phyloP scores from a whole-genome alignment of 2,113 vertebrate genomes.

The Rhinichthys klamathensis region DNA sequence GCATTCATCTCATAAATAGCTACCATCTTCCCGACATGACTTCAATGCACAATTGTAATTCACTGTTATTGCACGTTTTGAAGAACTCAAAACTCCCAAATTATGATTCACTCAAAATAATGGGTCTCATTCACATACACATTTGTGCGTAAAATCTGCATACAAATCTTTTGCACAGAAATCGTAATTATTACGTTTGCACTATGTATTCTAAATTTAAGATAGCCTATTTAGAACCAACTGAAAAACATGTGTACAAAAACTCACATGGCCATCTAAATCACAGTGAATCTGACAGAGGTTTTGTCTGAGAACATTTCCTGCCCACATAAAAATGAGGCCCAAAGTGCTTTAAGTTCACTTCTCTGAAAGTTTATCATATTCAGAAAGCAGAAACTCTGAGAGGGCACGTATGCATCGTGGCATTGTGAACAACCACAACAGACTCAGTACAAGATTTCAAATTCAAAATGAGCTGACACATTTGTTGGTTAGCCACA shows the following conservation, averaged over 20 bases:
- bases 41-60: neutral
- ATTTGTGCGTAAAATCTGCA: neutral
- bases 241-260: neutral
- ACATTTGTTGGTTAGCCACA: constrained; percentile 18
- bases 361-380: neutral
- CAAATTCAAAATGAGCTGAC: constrained; percentile 3
- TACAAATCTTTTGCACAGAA: neutral
- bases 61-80: neutral
- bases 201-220: neutral
- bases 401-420: neutral
- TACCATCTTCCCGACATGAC: too few species aligned
- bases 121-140: neutral
- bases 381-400: neutral
- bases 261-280: neutral
- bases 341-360: neutral
- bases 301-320: neutral
- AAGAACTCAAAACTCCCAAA: neutral
- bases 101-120: neutral
- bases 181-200: too few species aligned
- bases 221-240: neutral
- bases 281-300: neutral
- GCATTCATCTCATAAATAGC: too few species aligned
- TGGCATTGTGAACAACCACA: constrained; percentile 1
- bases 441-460: neutral
- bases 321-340: neutral